Evolutionary conservation across 2,113 vertebrate genomes (phyloP).

Genomic region (Henicopernis longicauda): DNA sequence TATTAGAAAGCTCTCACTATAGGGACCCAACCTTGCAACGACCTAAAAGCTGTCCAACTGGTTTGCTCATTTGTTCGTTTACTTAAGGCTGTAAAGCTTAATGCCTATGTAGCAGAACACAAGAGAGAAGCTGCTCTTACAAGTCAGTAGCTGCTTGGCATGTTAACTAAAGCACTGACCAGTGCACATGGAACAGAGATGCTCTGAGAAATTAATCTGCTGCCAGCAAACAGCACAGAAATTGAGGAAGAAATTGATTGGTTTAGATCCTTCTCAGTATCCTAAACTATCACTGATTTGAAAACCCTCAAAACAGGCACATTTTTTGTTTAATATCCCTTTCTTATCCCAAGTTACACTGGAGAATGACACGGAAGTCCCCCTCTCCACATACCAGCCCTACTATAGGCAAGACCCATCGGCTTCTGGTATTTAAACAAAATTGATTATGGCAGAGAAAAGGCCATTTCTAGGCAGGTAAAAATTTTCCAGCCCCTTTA

Average conservation of each 20-base stretch:
- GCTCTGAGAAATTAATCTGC: background rate
- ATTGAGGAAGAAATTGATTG: background rate
- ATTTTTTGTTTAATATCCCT: background rate
- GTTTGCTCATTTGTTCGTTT: background rate
- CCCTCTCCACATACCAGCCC: background rate
- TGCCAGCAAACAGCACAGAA: background rate
- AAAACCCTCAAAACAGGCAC: background rate
- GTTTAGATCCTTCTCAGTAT: background rate
- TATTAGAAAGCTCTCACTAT: background rate
- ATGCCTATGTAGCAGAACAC: background rate
- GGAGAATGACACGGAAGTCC: background rate
- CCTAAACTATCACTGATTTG: background rate
- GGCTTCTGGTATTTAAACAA: background rate
- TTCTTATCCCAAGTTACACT: background rate
- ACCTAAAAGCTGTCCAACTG: background rate
- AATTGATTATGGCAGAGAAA: background rate
- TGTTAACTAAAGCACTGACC: background rate
- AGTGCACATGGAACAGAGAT: background rate
- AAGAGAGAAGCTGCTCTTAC: background rate
- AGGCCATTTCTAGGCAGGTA: background rate
- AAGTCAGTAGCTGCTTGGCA: background rate
- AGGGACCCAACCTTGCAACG: background rate
- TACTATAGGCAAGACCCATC: background rate
- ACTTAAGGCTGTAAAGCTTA: background rate
- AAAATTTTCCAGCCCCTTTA: background rate